Evolutionary conservation across 1,140 invertebrate genomes (phyloP), one percentile per base, ranked within the genome.

Genomic region (Diuraphis noxia): DNA sequence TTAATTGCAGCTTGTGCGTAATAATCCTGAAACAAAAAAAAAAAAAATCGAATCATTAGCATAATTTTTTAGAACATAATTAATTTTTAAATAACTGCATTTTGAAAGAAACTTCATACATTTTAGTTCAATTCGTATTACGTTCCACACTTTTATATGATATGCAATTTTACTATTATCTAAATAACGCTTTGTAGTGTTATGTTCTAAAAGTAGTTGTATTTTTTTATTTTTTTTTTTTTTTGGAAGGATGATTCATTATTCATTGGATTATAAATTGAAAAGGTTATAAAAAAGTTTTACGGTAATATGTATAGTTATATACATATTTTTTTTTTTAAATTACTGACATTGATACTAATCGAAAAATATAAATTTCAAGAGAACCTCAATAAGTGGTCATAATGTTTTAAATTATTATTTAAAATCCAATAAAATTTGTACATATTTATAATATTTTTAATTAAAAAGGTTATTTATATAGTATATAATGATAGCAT

Each of bases 1-100:
- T 13, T 52, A 82, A 91, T 49, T 49, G 89, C 43, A 91, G n/a
- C 72, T 91, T 91, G 19, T 82, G 72, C 89, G 43, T 91, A 52
- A 17, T 46, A 9, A 1, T 49, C 10, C 89, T 91, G 77, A 91
- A 91, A 91, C 25, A 91, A 30, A 82, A 90, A 13, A 5, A 25
- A 49, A 46, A 0, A 85, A 38, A 21, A 25, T 36, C 4, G 1
- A 41, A 40, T 30, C 1, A 41, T 82, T n/a, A 38, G 10, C n/a
- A 6, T 0, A 5, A 10, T 38, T 7, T 72, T 72, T n/a, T 72
- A 72, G 0, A 30, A 72, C n/a, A 10, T 17, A 72, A 72, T 17
- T n/a, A 21, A n/a, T 72, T 72, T 63, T 72, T 72, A 72, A 49
- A 10, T 8, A 81, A 40, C 23, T 40, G 23, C 10, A 30, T 81